These are phyloP conservation scores for Phyllotreta cruciferae DNA, from an alignment of 2,888 invertebrate species.

Conservation along the genomic window DNA sequence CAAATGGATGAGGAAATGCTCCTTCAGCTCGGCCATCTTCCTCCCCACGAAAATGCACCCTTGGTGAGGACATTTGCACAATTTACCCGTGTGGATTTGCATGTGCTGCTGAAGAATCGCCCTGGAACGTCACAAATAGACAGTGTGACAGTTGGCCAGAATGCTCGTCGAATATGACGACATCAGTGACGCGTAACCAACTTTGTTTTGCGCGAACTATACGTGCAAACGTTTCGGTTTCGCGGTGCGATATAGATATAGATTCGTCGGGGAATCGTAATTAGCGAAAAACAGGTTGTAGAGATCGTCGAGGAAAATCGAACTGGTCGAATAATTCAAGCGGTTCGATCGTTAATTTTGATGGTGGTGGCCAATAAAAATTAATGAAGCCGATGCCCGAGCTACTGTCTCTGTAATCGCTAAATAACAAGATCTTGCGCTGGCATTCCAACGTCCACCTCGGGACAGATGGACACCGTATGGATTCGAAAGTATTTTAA, in stretches of 20 bases:
- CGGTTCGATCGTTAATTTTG: constrained; percentile 24
- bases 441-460: constrained; percentile 14
- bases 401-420: constrained; percentile 22
- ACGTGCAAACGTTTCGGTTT: too few relatives aligned
- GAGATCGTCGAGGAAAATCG: background rate
- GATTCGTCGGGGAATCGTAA: too few relatives aligned
- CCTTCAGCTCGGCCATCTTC: constrained; percentile 64
- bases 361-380: constrained; percentile 23
- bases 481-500: background rate
- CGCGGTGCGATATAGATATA: too few relatives aligned
- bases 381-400: constrained; percentile 14
- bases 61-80: constrained; percentile 64
- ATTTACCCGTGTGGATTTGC: constrained; percentile 65
- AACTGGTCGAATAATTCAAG: constrained; percentile 18
- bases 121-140: constrained; percentile 59
- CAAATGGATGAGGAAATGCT: constrained; percentile 67
- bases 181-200: too few relatives aligned
- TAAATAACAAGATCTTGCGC: constrained; percentile 24
- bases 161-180: too few relatives aligned
- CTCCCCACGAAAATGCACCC: constrained; percentile 67
- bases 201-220: too few relatives aligned
- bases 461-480: background rate
- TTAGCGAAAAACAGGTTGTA: constrained; percentile 16
- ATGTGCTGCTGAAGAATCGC: constrained; percentile 68
- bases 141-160: too few relatives aligned